Evolutionary conservation across 2,888 invertebrate species (phyloP).

Genomic region (Watsonalla binaria): DNA sequence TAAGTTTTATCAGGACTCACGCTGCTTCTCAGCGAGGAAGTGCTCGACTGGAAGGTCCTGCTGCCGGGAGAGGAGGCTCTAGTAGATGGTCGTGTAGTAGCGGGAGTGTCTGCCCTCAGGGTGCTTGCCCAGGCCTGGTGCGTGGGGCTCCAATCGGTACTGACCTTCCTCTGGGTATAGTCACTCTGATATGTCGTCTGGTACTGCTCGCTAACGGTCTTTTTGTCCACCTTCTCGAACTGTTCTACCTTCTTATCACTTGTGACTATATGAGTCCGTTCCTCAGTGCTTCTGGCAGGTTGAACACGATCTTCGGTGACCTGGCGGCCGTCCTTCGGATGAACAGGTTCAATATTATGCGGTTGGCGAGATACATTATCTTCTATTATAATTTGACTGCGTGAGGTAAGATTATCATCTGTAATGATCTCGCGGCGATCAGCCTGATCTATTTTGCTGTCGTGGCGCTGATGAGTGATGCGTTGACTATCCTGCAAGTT

Average conservation of each 20-base stretch:
- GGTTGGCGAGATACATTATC: slow-evolving; percentile 12
- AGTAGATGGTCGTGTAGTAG: slow-evolving; percentile 64
- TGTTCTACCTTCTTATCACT: slow-evolving; percentile 38
- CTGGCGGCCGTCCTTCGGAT: slow-evolving; percentile 1
- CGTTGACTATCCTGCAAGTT: slow-evolving; percentile 15
- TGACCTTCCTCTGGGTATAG: slow-evolving; percentile 77
- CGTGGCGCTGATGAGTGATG: slow-evolving; percentile 17
- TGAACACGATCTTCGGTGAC: slow-evolving; percentile 31
- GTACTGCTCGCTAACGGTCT: slow-evolving; percentile 66
- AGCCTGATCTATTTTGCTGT: slow-evolving; percentile 26
- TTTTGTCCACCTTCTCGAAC: slow-evolving; percentile 40
- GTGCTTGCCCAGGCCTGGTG: slow-evolving; percentile 88
- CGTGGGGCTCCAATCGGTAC: slow-evolving; percentile 83
- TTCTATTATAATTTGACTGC: slow-evolving; percentile 21
- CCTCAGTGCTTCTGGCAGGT: slow-evolving; percentile 29
- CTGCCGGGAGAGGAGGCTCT: slow-evolving; percentile 79
- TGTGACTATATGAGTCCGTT: slow-evolving; percentile 32
- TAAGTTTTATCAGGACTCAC: slow-evolving; percentile 66
- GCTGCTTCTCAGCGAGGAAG: slow-evolving; percentile 75
- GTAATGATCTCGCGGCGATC: slow-evolving; percentile 8
- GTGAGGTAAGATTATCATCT: background rate
- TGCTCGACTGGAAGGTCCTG: slow-evolving; percentile 72
- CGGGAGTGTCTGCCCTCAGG: slow-evolving; percentile 82
- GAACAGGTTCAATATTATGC: background rate
- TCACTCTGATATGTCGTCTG: slow-evolving; percentile 81